These are phyloP conservation scores for Drosophila fuyamai DNA, from an alignment of 1,140 invertebrate species.

Conservation along the genomic window DNA sequence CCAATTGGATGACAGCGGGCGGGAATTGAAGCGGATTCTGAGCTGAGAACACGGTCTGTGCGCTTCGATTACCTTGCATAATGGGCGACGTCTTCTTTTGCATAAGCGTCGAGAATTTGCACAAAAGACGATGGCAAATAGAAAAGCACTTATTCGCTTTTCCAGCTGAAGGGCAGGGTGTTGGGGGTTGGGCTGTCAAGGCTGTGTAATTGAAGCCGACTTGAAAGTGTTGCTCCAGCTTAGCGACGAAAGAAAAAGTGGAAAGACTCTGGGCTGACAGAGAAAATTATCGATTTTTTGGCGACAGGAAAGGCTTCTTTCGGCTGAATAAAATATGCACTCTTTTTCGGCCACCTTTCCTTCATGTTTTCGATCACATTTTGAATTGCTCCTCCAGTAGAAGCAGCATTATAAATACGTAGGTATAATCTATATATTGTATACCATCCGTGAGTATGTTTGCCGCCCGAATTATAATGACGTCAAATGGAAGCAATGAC, in stretches of 20 bases:
- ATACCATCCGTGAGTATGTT: conserved; percentile 11
- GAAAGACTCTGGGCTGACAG: conserved; percentile 6
- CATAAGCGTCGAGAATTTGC: conserved; percentile 61
- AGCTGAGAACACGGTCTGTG: conserved; percentile 42
- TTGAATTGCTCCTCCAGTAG: conserved; percentile 13
- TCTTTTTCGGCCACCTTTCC: conserved; percentile 16
- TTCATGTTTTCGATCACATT: conserved; percentile 42
- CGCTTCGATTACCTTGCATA: conserved; percentile 77
- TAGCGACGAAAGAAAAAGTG: conserved; percentile 23
- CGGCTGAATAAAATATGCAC: conserved; percentile 35
- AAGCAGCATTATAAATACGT: conserved; percentile 28
- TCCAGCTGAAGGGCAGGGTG: conserved; percentile 7
- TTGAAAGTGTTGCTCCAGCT: conserved; percentile 54
- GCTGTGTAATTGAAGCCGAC: conserved; percentile 74
- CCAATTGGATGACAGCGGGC: conserved; percentile 40
- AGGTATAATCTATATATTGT: conserved; percentile 22
- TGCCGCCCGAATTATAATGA: conserved; percentile 56
- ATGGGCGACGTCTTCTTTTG: conserved; percentile 67
- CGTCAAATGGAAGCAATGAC: conserved; percentile 62
- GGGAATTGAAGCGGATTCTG: conserved; percentile 39
- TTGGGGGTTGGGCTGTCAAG: conserved; percentile 7
- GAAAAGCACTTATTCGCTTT: conserved; percentile 65
- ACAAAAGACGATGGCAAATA: conserved; percentile 67
- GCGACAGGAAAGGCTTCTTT: conserved; percentile 14
- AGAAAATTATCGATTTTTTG: conserved; percentile 46